A percentile compares a stretch with the other conserved stretches of the same genome.
These are phyloP conservation scores for Paradoxurus hermaphroditus DNA, from an alignment of 2,113 vertebrate species.

Conservation along the genomic window DNA sequence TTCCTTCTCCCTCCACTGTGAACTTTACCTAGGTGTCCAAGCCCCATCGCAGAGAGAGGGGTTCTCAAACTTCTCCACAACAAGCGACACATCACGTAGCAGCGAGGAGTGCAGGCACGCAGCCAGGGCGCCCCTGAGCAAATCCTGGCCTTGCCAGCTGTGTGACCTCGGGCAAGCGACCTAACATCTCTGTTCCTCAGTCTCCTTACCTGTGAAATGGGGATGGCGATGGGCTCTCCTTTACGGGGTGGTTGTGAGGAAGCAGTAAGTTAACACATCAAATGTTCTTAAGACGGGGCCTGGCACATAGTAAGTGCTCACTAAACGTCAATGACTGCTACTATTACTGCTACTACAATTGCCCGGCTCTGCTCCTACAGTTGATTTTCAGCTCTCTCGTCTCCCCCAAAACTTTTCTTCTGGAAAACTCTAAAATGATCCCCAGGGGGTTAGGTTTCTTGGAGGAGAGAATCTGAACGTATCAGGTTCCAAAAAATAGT, in stretches of 20 bases:
- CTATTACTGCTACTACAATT: not conserved
- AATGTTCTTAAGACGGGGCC: not conserved
- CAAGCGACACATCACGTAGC: rapidly evolving
- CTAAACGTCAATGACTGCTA: not conserved
- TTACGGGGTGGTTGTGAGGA: not conserved
- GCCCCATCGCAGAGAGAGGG: not conserved
- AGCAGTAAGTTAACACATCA: not conserved
- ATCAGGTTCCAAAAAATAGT: not conserved
- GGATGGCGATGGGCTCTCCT: not conserved
- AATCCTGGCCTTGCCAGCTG: not conserved
- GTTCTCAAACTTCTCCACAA: not conserved
- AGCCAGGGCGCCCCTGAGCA: not conserved
- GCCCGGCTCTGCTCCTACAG: not conserved
- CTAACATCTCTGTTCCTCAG: not conserved
- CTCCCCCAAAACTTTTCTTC: not conserved
- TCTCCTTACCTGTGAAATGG: not conserved
- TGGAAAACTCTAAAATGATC: not conserved
- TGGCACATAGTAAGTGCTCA: not conserved
- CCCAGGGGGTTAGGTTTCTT: not conserved
- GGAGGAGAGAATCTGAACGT: not conserved
- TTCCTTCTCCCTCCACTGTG: not conserved
- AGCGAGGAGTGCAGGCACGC: not conserved
- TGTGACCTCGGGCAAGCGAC: not conserved
- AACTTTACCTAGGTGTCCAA: not conserved
- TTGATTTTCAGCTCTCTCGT: not conserved